Evolutionary conservation across 37 sponge, comb jelly and placozoan species (phyloP).

Genomic region (Aplysina aerophoba): DNA sequence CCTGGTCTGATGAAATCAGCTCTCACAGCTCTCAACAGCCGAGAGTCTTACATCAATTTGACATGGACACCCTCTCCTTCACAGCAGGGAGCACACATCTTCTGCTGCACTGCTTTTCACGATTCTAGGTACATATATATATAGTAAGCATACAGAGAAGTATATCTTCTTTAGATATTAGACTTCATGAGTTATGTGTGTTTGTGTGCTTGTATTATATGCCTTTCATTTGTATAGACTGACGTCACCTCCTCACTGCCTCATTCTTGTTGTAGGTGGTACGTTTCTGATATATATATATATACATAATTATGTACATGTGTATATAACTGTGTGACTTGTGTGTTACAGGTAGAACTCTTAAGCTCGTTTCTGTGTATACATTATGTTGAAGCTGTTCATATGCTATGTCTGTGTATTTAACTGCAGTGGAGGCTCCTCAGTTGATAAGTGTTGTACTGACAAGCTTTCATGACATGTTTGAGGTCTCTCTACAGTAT

Average conservation of each 20-base stretch:
- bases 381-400: no score
- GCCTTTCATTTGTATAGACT: neutral
- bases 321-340: no score
- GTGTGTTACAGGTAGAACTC: no score
- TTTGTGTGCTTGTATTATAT: neutral
- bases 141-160: no score
- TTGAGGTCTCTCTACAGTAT: no score
- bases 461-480: no score
- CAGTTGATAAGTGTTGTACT: neutral
- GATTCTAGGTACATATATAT: slow-evolving; percentile 6
- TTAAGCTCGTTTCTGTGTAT: no score
- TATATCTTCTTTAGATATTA: no score
- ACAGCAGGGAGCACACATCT: slow-evolving; percentile 33
- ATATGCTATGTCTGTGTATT: neutral
- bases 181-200: no score
- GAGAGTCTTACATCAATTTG: slow-evolving; percentile 30
- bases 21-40: neutral
- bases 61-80: slow-evolving; percentile 38
- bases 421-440: neutral
- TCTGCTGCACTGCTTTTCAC: slow-evolving; percentile 39
- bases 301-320: no score
- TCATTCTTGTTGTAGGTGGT: neutral
- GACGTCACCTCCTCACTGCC: neutral
- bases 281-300: neutral
- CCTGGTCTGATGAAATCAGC: slow-evolving; percentile 30